Conservation (phyloP, 2,797 vertebrate species). For the Danio albolineatus region DNA sequence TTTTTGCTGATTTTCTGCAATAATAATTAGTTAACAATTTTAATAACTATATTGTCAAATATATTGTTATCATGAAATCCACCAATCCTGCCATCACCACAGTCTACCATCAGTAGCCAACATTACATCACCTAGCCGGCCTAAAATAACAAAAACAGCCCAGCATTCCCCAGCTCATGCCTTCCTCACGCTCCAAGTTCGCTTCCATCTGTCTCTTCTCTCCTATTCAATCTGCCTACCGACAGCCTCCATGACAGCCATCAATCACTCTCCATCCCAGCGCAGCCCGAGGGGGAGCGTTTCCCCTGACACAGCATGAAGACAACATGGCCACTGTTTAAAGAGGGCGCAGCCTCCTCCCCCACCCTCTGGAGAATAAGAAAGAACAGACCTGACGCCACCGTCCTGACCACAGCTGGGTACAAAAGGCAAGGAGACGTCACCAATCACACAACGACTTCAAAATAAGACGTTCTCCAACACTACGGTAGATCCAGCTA, state of each 20-base stretch:
- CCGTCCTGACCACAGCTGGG: conserved; percentile 47
- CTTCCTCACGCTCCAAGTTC: not conserved
- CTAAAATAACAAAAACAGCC: not conserved
- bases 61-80: too few species aligned
- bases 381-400: conserved; percentile 69
- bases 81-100: not conserved
- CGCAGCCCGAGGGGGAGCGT: conserved; percentile 60
- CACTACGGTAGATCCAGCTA: conserved; percentile 24
- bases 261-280: conserved; percentile 79
- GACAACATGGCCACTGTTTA: conserved; percentile 71
- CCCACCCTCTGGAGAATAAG: conserved; percentile 77
- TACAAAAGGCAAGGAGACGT: conserved; percentile 48
- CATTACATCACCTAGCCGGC: not conserved
- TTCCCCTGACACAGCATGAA: conserved; percentile 72
- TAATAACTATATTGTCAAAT: too few species aligned
- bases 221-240: conserved; percentile 72
- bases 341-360: conserved; percentile 76
- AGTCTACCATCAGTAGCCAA: not conserved
- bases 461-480: not conserved
- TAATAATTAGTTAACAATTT: too few species aligned
- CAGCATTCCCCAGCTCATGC: not conserved
- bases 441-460: not conserved
- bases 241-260: conserved; percentile 79
- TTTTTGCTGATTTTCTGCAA: too few species aligned
- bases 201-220: conserved; percentile 67